These are phyloP conservation scores for Drosophila chauvacae DNA, from an alignment of 1,140 invertebrate genomes.

Conservation along the genomic window DNA sequence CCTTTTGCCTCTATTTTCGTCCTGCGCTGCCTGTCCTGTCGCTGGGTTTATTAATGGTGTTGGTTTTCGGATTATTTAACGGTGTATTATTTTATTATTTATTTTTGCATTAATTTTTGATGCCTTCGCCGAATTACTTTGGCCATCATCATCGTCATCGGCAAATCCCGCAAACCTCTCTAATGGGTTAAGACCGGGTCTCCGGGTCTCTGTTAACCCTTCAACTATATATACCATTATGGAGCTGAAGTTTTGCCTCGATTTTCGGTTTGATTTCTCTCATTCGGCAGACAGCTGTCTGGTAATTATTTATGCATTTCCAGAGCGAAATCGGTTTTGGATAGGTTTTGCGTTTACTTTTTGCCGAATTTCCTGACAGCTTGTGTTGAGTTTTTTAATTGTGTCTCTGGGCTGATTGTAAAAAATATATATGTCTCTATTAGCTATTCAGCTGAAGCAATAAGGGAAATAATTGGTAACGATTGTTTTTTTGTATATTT, in stretches of 20 bases:
- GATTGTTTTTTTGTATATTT: not conserved
- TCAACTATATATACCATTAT: slow-evolving; percentile 53
- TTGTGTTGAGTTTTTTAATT: slow-evolving; percentile 29
- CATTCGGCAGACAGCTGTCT: slow-evolving; percentile 50
- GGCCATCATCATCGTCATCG: slow-evolving; percentile 28
- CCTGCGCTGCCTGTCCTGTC: slow-evolving; percentile 24
- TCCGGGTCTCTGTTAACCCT: slow-evolving; percentile 24
- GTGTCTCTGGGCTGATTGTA: slow-evolving; percentile 22
- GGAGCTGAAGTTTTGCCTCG: slow-evolving; percentile 45
- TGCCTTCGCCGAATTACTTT: slow-evolving; percentile 47
- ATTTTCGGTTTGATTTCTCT: slow-evolving; percentile 56
- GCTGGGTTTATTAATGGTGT: slow-evolving; percentile 83
- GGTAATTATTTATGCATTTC: slow-evolving; percentile 47
- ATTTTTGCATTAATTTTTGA: slow-evolving; percentile 84
- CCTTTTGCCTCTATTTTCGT: slow-evolving; percentile 6
- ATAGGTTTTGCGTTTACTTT: slow-evolving; percentile 13
- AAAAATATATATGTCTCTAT: slow-evolving; percentile 22
- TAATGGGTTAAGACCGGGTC: slow-evolving; percentile 42
- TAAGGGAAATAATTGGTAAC: slow-evolving; percentile 21
- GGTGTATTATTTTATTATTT: slow-evolving; percentile 84
- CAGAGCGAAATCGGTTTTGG: slow-evolving; percentile 9
- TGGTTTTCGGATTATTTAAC: slow-evolving; percentile 84
- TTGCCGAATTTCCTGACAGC: slow-evolving; percentile 26
- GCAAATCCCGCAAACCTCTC: slow-evolving; percentile 41
- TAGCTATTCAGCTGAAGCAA: slow-evolving; percentile 36